Evolutionary conservation across 2,888 invertebrate species (phyloP).

Genomic region (Standfussiana lucernea): DNA sequence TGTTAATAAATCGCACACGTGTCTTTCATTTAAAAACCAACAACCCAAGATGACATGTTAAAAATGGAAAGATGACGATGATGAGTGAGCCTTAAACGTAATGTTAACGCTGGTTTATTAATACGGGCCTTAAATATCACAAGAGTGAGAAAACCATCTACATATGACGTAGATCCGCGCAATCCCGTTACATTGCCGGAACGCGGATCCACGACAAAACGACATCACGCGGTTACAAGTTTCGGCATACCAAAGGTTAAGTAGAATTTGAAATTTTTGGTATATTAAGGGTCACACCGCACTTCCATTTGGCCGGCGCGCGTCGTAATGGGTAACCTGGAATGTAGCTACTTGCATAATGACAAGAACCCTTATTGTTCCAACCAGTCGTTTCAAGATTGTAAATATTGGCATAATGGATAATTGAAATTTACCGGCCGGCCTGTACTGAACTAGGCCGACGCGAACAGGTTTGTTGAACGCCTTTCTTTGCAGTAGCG

Average conservation of each 20-base stretch:
- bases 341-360: neutral
- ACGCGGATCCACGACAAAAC: too few relatives aligned
- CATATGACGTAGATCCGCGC: too few relatives aligned
- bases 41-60: neutral
- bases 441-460: neutral
- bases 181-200: too few relatives aligned
- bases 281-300: neutral
- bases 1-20: conserved; percentile 21
- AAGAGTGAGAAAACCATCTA: neutral
- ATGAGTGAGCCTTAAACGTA: conserved; percentile 1
- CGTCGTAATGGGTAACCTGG: neutral
- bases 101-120: conserved; percentile 29
- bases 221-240: too few relatives aligned
- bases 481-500: neutral
- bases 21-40: conserved; percentile 1
- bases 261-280: neutral
- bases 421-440: neutral
- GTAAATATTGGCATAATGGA: neutral
- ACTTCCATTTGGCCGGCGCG: neutral
- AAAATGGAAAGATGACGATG: neutral
- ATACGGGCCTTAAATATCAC: conserved; percentile 30
- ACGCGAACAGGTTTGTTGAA: neutral
- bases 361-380: neutral
- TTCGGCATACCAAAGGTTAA: too few relatives aligned
- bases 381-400: neutral